phyloP scores from a whole-genome alignment of 2,888 invertebrate species.

The Chloroclysta siterata region DNA sequence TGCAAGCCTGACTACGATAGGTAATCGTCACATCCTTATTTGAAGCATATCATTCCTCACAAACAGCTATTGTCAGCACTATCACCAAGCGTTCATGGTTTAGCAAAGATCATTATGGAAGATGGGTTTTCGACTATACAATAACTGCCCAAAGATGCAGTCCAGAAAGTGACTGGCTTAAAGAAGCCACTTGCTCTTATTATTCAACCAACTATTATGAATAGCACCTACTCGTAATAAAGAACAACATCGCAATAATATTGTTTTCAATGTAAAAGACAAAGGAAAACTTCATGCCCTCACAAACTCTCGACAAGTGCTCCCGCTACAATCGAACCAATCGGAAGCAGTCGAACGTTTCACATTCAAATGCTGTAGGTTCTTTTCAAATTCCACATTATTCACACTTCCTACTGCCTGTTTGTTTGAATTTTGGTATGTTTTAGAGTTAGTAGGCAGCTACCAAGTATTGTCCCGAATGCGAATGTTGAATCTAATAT shows the following conservation, averaged over 20 bases:
- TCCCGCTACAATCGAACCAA: conserved; percentile 14
- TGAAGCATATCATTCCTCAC: not conserved
- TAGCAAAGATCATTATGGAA: no score
- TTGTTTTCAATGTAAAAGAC: not conserved
- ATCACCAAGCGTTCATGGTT: no score
- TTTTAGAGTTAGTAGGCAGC: conserved; percentile 10
- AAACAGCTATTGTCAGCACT: not conserved
- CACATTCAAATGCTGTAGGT: conserved; percentile 7
- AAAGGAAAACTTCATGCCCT: not conserved
- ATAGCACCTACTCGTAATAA: not conserved
- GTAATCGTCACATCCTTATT: conserved; percentile 74
- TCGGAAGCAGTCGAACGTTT: conserved; percentile 24
- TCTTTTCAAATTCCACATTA: conserved; percentile 14
- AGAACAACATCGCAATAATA: not conserved
- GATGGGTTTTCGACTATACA: no score
- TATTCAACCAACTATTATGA: no score
- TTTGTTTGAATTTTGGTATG: conserved; percentile 14
- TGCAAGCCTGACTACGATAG: conserved; percentile 99
- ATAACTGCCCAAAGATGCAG: no score
- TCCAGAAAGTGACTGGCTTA: no score
- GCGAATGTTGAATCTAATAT: conserved; percentile 26
- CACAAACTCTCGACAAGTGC: conserved; percentile 23
- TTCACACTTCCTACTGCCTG: conserved; percentile 14
- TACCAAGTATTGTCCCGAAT: not conserved
- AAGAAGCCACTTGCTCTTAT: no score